Base-by-base conservation (phyloP, 1,140 invertebrate genomes). In the Heliothis virescens region DNA sequence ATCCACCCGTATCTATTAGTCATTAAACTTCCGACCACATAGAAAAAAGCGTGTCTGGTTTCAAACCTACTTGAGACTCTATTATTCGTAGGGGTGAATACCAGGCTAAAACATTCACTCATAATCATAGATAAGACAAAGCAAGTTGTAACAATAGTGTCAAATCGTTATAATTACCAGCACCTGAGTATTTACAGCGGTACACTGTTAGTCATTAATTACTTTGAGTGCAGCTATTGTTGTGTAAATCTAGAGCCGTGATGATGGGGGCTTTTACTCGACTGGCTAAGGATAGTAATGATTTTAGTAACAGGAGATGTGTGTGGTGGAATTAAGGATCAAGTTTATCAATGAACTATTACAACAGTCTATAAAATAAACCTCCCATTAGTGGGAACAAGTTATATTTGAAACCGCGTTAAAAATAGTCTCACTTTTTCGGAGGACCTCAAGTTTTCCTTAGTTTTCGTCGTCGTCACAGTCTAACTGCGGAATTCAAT, bases 141-240 rank as follows among this genome's bases (percentile, higher is more conserved):
- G 41, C n/a, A 41, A 63, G 29, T 41, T 26, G 12, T 15, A 9
- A 52, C 34, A 65, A 65, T n/a, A 69, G 47, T 69, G 65, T 52
- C 65, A 69, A 52, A 50, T 52, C 48, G 65, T 26, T 47, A 41
- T 69, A 69, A 52, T 69, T 69, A 52, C 3, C 13, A 52, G 47
- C 65, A 69, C 65, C 65, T 69, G 65, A 52, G 65, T 52, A 69
- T 69, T 67, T 52, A 67, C 65, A 63, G 26, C 15, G 59, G 5
- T 57, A 12, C 3, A 10, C 16, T 18, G 16, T 16, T 47, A 48
- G 62, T 52, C 16, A 52, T 29, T 52, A 52, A 52, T 21, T 50
- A 52, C 18, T 21, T 21, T 50, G 13, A 67, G 21, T 50, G 50
- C 11, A 11, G 34, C 10, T 9, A 11, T 65, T 3, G 1, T 41